Base-by-base conservation (phyloP, 2,888 invertebrate genomes). In the Patella caerulea region DNA sequence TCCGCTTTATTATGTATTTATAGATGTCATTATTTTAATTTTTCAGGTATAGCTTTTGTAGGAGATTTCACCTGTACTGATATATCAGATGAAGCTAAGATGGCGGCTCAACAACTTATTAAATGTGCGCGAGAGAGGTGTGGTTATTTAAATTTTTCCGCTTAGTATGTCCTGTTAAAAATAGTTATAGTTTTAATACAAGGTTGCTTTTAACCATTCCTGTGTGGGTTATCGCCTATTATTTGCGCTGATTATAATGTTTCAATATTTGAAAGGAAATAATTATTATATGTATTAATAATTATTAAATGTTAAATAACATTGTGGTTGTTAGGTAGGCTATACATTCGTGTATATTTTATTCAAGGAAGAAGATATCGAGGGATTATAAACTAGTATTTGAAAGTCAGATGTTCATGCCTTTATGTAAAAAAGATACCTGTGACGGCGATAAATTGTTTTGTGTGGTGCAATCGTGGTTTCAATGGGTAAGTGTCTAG, bases 41-140 rank as follows among this genome's bases (percentile, higher is more conserved):
- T 56, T 54, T 15, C 34, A 74, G 74, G 56, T n/a, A 74, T 74
- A 56, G 74, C 74, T 7, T 54, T 74, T 45, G 2, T 74, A 34
- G 74, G 74, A 17, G 29, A 74, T 45, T 74, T 56, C 17, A 55
- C 24, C 4, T 74, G 74, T 74, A 74, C 19, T 0, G 56, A 55
- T 15, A 34, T 56, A 19, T 56, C 55, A 55, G 56, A 19, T 12
- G 24, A 56, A 74, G 74, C 74, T 24, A 19, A 24, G 24, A 29
- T 59, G 17, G 74, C 59, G 12, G 24, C 52, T 17, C 54, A 45
- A 56, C 56, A 45, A 12, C 14, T 74, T 17, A 56, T 56, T 29
- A 74, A 74, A 74, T 74, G 74, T 29, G 34, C 24, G 7, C 17
- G 55, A 56, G 74, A 74, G 19, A 55, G 74, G 74, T 74, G 34